Base-by-base conservation (phyloP, 2,888 invertebrate genomes). In the Lamellibrachia columna region DNA sequence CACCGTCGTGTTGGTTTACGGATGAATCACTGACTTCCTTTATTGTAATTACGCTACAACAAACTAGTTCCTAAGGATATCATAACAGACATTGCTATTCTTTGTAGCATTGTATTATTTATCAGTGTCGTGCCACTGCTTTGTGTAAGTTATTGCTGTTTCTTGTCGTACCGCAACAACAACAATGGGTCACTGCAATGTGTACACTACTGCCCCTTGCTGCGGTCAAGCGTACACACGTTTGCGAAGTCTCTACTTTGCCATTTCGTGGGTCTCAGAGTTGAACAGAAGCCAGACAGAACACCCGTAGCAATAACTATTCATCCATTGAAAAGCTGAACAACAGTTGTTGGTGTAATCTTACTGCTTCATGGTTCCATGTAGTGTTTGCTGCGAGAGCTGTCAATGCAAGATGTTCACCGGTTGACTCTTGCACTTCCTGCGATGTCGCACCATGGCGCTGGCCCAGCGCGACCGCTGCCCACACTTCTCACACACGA, bases 371-470 rank as follows among this genome's bases (percentile, higher is more conserved):
- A 40, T 40, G 40, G 40, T 40, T 40, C 22, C 15, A 11, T 22
- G 22, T 6, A 6, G 15, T 22, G 22, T 6, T 11, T 22, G 75
- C 22, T 22, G 15, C 22, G n/a, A 3, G 15, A 6, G 11, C 15
- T 15, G 22, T 22, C 11, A 22, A 15, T 4, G 15, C 75, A 40
- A 40, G 0, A 40, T 40, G 40, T 40, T 40, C 40, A 40, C 40
- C 40, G 40, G 40, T 40, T 40, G 40, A 40, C 22, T n/a, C 75
- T 4, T 75, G 75, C 75, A 75, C 15, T 75, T 75, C 22, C 22
- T 75, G 75, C 75, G 75, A n/a, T 75, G 75, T n/a, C 75, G 75
- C 15, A 75, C 22, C 75, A 75, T 75, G 75, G 75, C 75, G 75
- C 75, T 75, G 6, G 75, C 75, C 75, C 75, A 75, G 22, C 75